Percentiles rank a stretch among this genome's conserved stretches.
phyloP scores from a whole-genome alignment of 2,113 vertebrate genomes.

The Ranitomeya variabilis region DNA sequence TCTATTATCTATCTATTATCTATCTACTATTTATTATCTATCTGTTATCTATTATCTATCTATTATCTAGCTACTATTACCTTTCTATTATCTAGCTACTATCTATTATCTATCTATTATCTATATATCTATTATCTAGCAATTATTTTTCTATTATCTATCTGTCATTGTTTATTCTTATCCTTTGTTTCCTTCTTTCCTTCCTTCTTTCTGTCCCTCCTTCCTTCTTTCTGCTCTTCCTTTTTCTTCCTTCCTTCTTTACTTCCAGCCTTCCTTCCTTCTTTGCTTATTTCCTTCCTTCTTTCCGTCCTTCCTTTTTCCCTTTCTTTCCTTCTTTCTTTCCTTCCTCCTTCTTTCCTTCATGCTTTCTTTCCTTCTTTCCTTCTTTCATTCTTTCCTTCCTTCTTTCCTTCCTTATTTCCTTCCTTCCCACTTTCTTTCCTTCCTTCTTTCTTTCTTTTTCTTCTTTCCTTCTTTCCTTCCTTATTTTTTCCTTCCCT shows the following conservation, averaged over 20 bases:
- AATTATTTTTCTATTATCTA: neutral
- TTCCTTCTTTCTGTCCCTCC: no score
- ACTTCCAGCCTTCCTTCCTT: no score
- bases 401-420: no score
- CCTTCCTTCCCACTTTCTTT: no score
- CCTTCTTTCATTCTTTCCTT: no score
- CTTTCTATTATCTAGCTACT: neutral
- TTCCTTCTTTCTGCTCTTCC: no score
- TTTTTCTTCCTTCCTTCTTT: no score
- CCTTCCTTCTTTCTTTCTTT: no score
- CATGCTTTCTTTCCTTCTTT: no score
- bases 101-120: neutral
- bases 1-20: neutral
- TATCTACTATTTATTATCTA: neutral
- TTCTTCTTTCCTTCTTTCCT: no score
- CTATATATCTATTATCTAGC: slow-evolving; percentile 2
- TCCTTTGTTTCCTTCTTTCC: neutral
- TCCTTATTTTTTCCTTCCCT: no score
- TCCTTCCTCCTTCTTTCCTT: no score
- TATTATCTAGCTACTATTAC: neutral
- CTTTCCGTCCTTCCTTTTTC: neutral
- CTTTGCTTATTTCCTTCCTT: neutral
- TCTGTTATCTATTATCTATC: neutral
- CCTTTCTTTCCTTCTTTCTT: neutral
- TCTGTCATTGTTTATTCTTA: neutral